Evolutionary conservation across 2,797 vertebrate species (phyloP).

Genomic region (Syndactyla subalaris): DNA sequence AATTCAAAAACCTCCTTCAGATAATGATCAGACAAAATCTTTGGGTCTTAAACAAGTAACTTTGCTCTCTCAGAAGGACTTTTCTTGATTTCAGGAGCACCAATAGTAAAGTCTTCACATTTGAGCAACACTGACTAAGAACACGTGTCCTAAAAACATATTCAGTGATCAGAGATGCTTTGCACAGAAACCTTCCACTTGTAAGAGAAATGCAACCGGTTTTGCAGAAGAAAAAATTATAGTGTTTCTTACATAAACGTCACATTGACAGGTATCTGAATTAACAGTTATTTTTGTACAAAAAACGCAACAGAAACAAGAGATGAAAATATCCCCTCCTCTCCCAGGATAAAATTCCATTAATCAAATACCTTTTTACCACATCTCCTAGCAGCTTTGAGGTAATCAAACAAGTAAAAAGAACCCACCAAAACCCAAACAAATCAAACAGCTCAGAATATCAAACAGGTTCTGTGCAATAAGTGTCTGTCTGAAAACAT

Average conservation of each 20-base stretch:
- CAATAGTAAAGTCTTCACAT: background rate
- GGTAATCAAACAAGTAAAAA: background rate
- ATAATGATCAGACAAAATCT: fast-evolving
- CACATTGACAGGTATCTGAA: background rate
- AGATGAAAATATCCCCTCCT: background rate
- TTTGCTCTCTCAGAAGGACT: background rate
- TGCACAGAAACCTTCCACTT: background rate
- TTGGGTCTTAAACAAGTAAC: background rate
- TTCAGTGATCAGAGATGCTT: fast-evolving
- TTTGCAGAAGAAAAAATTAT: background rate
- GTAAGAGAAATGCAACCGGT: background rate
- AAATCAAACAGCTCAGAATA: background rate
- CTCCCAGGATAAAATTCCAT: background rate
- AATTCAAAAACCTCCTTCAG: background rate
- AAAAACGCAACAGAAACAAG: background rate
- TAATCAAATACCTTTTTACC: background rate
- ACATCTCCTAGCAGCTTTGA: background rate
- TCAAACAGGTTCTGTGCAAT: background rate
- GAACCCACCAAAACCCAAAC: background rate
- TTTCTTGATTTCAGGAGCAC: background rate
- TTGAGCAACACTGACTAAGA: background rate
- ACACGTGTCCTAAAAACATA: background rate
- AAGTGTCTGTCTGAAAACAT: background rate
- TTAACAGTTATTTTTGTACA: background rate
- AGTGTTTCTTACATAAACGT: background rate